Base-by-base conservation (phyloP, 2,797 vertebrate species). In the Odontamblyopus rebecca region DNA sequence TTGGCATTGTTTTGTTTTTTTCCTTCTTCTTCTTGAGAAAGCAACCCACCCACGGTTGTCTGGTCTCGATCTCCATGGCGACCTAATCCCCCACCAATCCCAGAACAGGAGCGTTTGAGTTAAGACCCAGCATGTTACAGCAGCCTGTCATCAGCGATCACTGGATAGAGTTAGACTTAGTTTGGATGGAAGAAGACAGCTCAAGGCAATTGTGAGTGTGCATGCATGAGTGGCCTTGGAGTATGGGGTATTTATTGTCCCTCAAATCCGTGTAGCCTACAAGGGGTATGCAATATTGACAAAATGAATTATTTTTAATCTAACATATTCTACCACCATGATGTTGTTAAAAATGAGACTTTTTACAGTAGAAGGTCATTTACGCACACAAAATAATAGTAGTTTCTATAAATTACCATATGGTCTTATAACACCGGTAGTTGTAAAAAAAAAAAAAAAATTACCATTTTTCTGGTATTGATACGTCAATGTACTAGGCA, bases 51-150 rank as follows among this genome's bases (percentile, higher is more conserved):
- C 82, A 76, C 79, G 69, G 85, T 80, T 88, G 86, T 85, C 86
- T 87, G 82, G 83, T 85, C 82, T 84, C 61, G 56, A 88, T 89
- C 88, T 85, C 86, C 87, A 89, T 88, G 84, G 88, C 75, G 84
- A 87, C 83, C 81, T 85, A 73, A 89, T 88, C 83, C 85, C 74
- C 74, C 54, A 76, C 78, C 87, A 85, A 89, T 88, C 89, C 85
- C 74, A 75, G 79, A 88, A 78, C 86, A 76, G 88, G 76, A 61
- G 81, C 77, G 72, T 84, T 85, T 81, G 80, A 82, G 79, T 82
- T 69, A 70, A 84, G 82, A 74, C 82, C 67, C 84, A 75, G 65
- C 32, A 74, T 74, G 80, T 82, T 78, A 71, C 78, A 77, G 63
- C 75, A 79, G 81, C 67, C 81, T 85, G 85, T 82, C 82, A 85